phyloP scores from a whole-genome alignment of 2,888 invertebrate species.

The Agapetus fuscipes region DNA sequence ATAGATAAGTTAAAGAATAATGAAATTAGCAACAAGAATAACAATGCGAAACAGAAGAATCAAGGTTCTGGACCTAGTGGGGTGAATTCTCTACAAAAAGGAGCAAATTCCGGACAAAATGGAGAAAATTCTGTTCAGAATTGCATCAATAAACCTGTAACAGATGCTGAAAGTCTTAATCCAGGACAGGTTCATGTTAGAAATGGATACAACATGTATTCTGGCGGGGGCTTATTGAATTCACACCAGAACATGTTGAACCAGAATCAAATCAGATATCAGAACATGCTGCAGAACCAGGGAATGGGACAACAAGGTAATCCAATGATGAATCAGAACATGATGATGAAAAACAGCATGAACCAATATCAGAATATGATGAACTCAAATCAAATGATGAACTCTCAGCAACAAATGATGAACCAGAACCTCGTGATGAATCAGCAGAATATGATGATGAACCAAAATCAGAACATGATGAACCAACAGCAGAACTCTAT shows the following conservation, averaged over 20 bases:
- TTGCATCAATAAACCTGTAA: no score
- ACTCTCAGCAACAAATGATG: constrained; percentile 30
- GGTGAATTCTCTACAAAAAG: no score
- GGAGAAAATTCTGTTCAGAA: no score
- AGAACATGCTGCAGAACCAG: constrained; percentile 8
- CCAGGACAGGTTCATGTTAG: no score
- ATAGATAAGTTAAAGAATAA: not conserved
- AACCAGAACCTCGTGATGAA: constrained; percentile 32
- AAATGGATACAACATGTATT: constrained; percentile 5
- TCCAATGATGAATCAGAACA: not conserved
- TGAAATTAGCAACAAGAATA: no score
- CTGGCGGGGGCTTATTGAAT: constrained; percentile 1
- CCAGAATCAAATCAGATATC: constrained; percentile 5
- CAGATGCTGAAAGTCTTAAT: no score
- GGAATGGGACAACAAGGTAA: no score
- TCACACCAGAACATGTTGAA: constrained; percentile 2
- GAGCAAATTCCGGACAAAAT: no score
- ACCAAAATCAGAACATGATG: constrained; percentile 20
- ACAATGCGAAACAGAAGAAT: no score
- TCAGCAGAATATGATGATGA: constrained; percentile 29
- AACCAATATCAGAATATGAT: constrained; percentile 9
- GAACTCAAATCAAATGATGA: constrained; percentile 7
- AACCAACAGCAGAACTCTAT: constrained; percentile 25
- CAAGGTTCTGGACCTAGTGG: no score
- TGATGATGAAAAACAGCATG: constrained; percentile 5